phyloP scores from a whole-genome alignment of 2,113 vertebrate genomes.

The Aix galericulata region DNA sequence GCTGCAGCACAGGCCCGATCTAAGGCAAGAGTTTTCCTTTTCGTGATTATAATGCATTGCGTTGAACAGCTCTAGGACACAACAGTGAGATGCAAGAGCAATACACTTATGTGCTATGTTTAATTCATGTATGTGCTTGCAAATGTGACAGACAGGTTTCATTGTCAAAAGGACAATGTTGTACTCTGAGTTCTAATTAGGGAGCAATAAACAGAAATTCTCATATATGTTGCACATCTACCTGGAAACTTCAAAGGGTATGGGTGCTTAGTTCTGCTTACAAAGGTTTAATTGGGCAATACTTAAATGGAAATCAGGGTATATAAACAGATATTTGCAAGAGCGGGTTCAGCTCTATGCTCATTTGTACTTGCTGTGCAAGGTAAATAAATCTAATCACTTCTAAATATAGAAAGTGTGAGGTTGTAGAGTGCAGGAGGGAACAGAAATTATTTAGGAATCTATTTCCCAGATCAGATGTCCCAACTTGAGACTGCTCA shows the following conservation, averaged over 20 bases:
- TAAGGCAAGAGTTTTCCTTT: background rate
- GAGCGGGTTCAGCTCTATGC: background rate
- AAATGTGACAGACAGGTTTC: conserved; percentile 37
- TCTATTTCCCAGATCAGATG: background rate
- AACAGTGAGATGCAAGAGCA: background rate
- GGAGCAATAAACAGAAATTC: background rate
- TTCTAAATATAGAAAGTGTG: conserved; percentile 15
- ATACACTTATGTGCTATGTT: conserved; percentile 28
- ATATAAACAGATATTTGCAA: conserved; percentile 49
- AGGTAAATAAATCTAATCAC: conserved; percentile 54
- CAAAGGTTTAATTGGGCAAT: conserved; percentile 34
- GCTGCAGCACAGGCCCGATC: background rate
- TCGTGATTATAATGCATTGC: background rate
- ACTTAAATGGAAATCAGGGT: conserved; percentile 37
- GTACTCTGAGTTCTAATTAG: background rate
- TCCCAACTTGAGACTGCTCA: background rate
- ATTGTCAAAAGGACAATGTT: conserved; percentile 34
- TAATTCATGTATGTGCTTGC: conserved; percentile 25
- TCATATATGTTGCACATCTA: background rate
- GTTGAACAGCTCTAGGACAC: background rate
- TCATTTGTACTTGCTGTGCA: conserved; percentile 7
- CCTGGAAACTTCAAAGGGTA: conserved; percentile 16
- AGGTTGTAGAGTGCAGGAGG: background rate
- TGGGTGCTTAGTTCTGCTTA: background rate
- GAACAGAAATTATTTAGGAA: conserved; percentile 2